Evolutionary conservation across 2,888 invertebrate genomes (phyloP).

Genomic region (Idaea aversata): DNA sequence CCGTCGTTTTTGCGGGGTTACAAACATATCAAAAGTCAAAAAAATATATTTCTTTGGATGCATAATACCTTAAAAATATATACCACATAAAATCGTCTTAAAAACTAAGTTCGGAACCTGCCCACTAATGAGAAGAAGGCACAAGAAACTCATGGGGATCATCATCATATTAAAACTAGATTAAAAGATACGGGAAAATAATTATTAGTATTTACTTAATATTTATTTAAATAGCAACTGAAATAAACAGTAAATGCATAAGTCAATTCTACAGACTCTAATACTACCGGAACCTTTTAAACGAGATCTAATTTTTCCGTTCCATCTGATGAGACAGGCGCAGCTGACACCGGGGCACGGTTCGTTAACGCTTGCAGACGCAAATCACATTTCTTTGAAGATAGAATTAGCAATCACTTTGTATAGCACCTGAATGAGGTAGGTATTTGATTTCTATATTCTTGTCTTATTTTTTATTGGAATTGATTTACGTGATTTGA

Average conservation of each 20-base stretch:
- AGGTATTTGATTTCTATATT: constrained; percentile 3
- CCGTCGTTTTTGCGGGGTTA: too few species aligned
- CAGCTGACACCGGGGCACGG: constrained; percentile 47
- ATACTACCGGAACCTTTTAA: neutral
- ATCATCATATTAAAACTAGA: too few species aligned
- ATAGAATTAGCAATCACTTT: constrained; percentile 71
- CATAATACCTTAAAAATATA: too few species aligned
- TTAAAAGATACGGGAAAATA: too few species aligned
- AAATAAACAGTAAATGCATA: neutral
- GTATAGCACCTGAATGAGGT: constrained; percentile 47
- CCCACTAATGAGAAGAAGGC: too few species aligned
- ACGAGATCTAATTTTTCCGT: constrained; percentile 38
- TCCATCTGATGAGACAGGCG: constrained; percentile 56
- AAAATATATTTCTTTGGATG: too few species aligned
- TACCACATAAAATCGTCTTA: too few species aligned
- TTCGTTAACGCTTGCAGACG: constrained; percentile 55
- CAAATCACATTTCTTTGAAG: constrained; percentile 61
- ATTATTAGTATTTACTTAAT: too few species aligned
- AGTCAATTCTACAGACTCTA: neutral
- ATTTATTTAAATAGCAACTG: too few species aligned
- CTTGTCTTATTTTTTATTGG: neutral
- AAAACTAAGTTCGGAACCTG: too few species aligned
- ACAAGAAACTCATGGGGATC: too few species aligned
- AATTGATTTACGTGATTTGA: constrained; percentile 1
- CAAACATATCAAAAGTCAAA: too few species aligned